Evolutionary conservation across 2,888 invertebrate species (phyloP).

Genomic region (Synergus itoensis): DNA sequence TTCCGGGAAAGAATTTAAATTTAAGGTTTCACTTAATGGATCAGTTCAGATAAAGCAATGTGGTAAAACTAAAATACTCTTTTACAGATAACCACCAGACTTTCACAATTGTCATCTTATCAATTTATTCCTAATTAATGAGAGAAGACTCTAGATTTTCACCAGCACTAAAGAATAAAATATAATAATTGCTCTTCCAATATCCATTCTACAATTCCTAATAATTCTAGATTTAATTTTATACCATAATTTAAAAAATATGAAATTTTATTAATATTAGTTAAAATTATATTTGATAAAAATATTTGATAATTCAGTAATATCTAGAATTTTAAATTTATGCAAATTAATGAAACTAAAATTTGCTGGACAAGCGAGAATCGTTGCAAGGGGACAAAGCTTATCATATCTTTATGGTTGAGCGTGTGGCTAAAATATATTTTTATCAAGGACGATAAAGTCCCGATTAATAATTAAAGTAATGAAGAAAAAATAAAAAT

Average conservation of each 20-base stretch:
- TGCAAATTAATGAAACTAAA: constrained; percentile 28
- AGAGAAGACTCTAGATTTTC: background rate
- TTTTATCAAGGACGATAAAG: constrained; percentile 34
- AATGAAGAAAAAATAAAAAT: no score
- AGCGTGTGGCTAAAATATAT: constrained; percentile 29
- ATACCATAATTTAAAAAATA: no score
- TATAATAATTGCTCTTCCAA: background rate
- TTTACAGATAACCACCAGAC: constrained; percentile 1
- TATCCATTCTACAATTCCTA: no score
- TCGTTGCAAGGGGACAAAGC: background rate
- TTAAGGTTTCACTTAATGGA: constrained; percentile 72
- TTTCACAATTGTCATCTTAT: constrained; percentile 18
- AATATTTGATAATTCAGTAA: background rate
- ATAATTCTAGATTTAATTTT: no score
- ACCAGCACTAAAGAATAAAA: background rate
- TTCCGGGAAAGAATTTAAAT: constrained; percentile 65
- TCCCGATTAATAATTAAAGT: background rate
- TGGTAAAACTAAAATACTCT: constrained; percentile 8
- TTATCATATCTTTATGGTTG: constrained; percentile 35
- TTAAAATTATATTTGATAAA: background rate
- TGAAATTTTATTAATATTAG: no score
- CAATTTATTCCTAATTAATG: constrained; percentile 18
- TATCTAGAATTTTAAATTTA: background rate
- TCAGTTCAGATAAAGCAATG: constrained; percentile 45
- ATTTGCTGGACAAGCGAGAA: constrained; percentile 15